Evolutionary conservation across 2,113 vertebrate species (phyloP), one percentile per base, ranked within the genome.

Genomic region (Pelmatolapia mariae): DNA sequence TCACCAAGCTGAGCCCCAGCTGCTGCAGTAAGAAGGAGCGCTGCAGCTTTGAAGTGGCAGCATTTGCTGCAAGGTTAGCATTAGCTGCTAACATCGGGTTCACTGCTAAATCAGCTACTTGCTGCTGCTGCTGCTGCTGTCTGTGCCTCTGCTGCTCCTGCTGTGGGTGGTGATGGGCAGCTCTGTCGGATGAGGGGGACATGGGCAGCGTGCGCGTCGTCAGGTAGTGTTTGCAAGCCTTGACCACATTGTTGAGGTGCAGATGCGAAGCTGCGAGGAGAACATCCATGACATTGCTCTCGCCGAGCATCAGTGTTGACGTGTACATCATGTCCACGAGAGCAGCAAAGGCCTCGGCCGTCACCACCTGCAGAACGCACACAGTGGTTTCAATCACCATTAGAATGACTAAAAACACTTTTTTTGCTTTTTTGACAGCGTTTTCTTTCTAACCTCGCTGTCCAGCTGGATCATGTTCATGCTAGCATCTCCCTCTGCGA

Each of bases 281-380:
- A 85, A 99, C 96, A 45, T 99, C 99, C 99, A 99, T 99, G 31
- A 99, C 99, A 0, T 99, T 99, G 95, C 98, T 99, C 93, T 99
- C 98, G 10, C 98, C 98, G 3, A 99, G 97, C 97, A 99, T 98
- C 4, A 99, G 97, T 0, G 98, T 99, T 36, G 99, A 99, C 1
- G 98, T 99, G 68, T 99, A 99, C 98, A 99, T 99, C 99, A 99
- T 99, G 95, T 99, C 99, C 80, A 99, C 97, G 59, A 99, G 97
- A 1, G 98, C 98, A 1, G 99, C 98, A 57, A 99, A 99, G 4
- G 99, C 99, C 92, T 99, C 99, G 0, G 98, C 97, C 0, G 99
- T 99, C 93, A 99, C 99, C 83, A 99, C 95, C 95, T 96, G 90
- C 31, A 91, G 26, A 78, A 19, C 3, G 43, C 26, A 85, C 16